Base-by-base conservation (phyloP, 1,140 invertebrate genomes). In the Drosophila orosa region DNA sequence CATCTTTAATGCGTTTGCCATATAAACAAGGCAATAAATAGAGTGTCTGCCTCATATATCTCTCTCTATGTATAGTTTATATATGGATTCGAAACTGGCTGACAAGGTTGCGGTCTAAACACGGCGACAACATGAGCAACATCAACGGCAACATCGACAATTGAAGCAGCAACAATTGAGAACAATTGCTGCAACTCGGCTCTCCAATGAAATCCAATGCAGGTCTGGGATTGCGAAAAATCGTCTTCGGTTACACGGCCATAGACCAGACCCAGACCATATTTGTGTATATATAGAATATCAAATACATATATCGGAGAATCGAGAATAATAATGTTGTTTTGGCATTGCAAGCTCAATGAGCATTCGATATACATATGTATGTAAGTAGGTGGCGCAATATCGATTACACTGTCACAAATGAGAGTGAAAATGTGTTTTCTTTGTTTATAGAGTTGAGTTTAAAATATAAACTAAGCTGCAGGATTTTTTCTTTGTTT, bases 81-180 rank as follows among this genome's bases (percentile, higher is more conserved):
- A 47, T 55, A 60, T 40, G 74, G 73, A 33, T 17, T 39, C 27
- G 10, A 55, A 55, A 45, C 15, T 50, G 33, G 25, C 37, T 35
- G n/a, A 40, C 75, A 59, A 73, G 75, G 76, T 78, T 73, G 75
- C 59, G 76, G 76, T 78, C 59, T 72, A 27, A 57, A 68, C 29
- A 42, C 22, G 45, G 19, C 48, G 17, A 9, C 56, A 52, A 57
- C 48, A 50, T 19, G 27, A 15, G 6, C 61, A 55, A 35, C 31
- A 31, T 29, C 39, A 24, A 8, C 42, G 44, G 3, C 61, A 55
- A 31, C 50, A 35, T 54, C 31, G 29, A 22, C 50, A 52, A 33
- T 33, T 52, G 48, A 15, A 22, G 29, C 48, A 22, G 29, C 29
- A 54, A 48, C 22, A 48, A 31, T 17, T 42, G 31, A 57, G 19